phyloP scores from a whole-genome alignment of 2,888 invertebrate species.

The Tortricodes alternella region DNA sequence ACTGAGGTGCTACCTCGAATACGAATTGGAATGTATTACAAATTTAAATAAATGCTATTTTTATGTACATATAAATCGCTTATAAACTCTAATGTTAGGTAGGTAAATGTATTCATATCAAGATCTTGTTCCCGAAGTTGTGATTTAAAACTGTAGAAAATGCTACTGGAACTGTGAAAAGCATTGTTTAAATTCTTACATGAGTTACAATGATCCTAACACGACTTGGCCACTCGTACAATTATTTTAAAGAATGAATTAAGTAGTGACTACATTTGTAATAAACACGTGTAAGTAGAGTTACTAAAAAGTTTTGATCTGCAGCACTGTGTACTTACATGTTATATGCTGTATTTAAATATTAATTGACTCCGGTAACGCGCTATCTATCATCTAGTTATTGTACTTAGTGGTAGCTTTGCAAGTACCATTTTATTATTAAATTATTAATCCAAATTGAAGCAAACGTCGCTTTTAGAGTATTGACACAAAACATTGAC shows the following conservation, averaged over 20 bases:
- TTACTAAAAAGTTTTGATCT: conserved; percentile 35
- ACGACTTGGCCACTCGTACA: conserved; percentile 16
- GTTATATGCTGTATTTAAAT: conserved; percentile 46
- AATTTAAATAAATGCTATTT: conserved; percentile 65
- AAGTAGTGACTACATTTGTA: conserved; percentile 2
- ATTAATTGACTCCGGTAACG: conserved; percentile 73
- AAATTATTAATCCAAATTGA: conserved; percentile 14
- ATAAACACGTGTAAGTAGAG: neutral
- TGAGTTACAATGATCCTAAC: neutral
- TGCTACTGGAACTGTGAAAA: conserved; percentile 14
- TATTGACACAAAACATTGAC: conserved; percentile 24
- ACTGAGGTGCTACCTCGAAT: conserved; percentile 55
- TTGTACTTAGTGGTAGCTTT: conserved; percentile 73
- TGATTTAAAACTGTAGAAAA: conserved; percentile 23
- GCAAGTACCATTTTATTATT: conserved; percentile 43
- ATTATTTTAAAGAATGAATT: conserved; percentile 6
- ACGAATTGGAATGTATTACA: conserved; percentile 68
- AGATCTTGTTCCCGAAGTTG: conserved; percentile 31
- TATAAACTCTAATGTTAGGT: conserved; percentile 27
- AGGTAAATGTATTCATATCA: conserved; percentile 30
- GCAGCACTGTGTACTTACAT: conserved; percentile 34
- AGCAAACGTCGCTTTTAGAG: conserved; percentile 17
- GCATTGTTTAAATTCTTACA: neutral
- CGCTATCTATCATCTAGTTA: conserved; percentile 63
- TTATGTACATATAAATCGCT: conserved; percentile 36